Percentiles rank a stretch among this genome's conserved stretches.
Evolutionary conservation across 1,140 invertebrate genomes (phyloP).

Genomic region (Rhyzopertha dominica): DNA sequence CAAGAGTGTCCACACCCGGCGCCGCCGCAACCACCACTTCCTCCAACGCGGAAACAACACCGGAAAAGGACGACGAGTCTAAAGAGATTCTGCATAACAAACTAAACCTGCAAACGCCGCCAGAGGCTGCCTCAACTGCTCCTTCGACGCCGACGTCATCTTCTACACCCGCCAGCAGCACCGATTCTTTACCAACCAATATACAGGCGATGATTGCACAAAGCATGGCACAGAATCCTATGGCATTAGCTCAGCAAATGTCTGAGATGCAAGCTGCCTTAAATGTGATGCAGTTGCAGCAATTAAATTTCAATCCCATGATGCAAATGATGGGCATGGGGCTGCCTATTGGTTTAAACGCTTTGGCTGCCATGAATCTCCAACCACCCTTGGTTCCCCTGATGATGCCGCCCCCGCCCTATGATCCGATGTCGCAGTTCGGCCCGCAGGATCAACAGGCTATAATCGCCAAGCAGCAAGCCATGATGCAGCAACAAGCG

Average conservation of each 20-base stretch:
- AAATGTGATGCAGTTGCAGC: slow-evolving; percentile 82
- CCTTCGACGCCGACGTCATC: slow-evolving; percentile 56
- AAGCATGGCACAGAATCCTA: slow-evolving; percentile 49
- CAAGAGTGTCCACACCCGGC: slow-evolving; percentile 53
- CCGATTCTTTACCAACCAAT: slow-evolving; percentile 53
- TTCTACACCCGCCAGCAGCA: slow-evolving; percentile 60
- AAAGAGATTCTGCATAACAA: slow-evolving; percentile 47
- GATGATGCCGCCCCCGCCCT: slow-evolving; percentile 81
- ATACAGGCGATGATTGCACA: slow-evolving; percentile 47
- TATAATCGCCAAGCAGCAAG: slow-evolving; percentile 64
- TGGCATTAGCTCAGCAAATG: slow-evolving; percentile 71
- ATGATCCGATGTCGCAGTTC: slow-evolving; percentile 60
- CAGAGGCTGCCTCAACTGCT: slow-evolving; percentile 54
- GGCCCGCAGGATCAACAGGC: slow-evolving; percentile 50
- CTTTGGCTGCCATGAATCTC: slow-evolving; percentile 80
- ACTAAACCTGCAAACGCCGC: slow-evolving; percentile 47
- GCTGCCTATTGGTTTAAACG: slow-evolving; percentile 76
- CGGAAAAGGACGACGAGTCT: slow-evolving; percentile 54
- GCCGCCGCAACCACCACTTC: slow-evolving; percentile 24
- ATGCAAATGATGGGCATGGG: slow-evolving; percentile 81
- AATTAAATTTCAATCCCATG: slow-evolving; percentile 76
- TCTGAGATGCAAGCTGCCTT: slow-evolving; percentile 80
- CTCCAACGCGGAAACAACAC: slow-evolving; percentile 42
- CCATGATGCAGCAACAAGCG: slow-evolving; percentile 61
- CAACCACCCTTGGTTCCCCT: slow-evolving; percentile 82